Conservation (phyloP, 2,888 invertebrate genomes). For the Catocala sponsa region DNA sequence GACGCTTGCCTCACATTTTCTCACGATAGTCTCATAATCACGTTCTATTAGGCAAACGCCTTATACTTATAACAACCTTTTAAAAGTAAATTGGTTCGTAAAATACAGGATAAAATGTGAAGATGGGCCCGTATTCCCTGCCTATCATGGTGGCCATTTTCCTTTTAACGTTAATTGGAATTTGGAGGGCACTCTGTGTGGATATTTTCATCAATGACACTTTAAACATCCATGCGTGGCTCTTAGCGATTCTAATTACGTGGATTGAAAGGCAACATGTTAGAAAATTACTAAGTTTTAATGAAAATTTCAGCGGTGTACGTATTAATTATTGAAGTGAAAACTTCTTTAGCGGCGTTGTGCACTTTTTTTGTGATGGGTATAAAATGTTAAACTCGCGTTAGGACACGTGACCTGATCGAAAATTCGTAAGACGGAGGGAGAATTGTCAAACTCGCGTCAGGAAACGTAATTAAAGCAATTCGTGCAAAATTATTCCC, state of each 20-base stretch:
- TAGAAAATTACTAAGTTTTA: not conserved
- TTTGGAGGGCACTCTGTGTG: constrained; percentile 5
- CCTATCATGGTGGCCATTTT: constrained; percentile 11
- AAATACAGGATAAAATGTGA: not conserved
- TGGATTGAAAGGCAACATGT: not conserved
- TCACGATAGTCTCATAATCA: no score
- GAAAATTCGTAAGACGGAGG: no score
- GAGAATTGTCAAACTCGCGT: no score
- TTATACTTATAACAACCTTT: not conserved
- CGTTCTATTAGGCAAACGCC: not conserved
- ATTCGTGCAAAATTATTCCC: no score
- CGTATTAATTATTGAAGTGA: no score
- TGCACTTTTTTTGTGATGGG: no score
- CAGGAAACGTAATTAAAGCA: no score
- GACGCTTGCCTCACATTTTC: no score
- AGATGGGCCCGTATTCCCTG: not conserved
- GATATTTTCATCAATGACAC: constrained; percentile 15
- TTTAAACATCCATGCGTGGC: constrained; percentile 6
- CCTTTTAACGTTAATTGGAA: constrained; percentile 14
- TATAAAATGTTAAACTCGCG: no score
- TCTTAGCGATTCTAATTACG: constrained; percentile 8
- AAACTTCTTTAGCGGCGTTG: no score
- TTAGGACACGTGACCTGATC: no score
- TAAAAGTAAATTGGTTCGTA: constrained; percentile 1
- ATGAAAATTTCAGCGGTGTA: no score